phyloP scores from a whole-genome alignment of 2,797 vertebrate species.

The Meda fulgida region DNA sequence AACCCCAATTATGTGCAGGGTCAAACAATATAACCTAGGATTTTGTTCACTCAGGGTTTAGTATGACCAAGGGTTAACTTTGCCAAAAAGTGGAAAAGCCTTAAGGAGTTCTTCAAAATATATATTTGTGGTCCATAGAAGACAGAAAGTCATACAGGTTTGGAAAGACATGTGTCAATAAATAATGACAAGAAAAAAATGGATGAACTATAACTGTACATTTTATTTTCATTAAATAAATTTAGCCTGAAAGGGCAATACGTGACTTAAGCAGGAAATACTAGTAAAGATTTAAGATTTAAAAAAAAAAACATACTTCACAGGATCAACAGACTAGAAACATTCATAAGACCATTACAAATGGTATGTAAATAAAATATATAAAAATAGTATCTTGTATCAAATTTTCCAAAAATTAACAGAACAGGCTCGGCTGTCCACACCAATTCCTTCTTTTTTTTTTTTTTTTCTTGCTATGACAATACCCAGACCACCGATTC shows the following conservation, averaged over 20 bases:
- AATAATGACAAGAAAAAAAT: background rate
- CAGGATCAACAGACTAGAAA: background rate
- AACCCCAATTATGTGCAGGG: background rate
- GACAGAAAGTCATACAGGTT: background rate
- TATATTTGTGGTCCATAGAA: background rate
- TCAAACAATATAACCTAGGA: background rate
- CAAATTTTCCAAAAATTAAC: background rate
- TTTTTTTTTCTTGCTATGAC: background rate
- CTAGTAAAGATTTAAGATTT: background rate
- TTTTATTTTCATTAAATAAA: background rate
- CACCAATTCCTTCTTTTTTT: no score
- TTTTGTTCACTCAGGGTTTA: background rate
- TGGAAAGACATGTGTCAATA: background rate
- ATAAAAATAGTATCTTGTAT: background rate
- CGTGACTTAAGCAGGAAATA: background rate
- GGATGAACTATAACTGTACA: background rate
- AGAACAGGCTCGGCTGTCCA: background rate
- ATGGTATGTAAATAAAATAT: background rate
- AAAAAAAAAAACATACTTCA: conserved; percentile 1
- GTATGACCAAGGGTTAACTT: background rate
- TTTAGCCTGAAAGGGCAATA: background rate
- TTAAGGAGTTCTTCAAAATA: background rate
- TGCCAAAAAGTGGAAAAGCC: background rate
- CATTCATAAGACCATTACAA: background rate
- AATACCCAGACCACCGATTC: background rate